phyloP scores from a whole-genome alignment of 2,888 invertebrate genomes.

The Leucoptera coffeella region DNA sequence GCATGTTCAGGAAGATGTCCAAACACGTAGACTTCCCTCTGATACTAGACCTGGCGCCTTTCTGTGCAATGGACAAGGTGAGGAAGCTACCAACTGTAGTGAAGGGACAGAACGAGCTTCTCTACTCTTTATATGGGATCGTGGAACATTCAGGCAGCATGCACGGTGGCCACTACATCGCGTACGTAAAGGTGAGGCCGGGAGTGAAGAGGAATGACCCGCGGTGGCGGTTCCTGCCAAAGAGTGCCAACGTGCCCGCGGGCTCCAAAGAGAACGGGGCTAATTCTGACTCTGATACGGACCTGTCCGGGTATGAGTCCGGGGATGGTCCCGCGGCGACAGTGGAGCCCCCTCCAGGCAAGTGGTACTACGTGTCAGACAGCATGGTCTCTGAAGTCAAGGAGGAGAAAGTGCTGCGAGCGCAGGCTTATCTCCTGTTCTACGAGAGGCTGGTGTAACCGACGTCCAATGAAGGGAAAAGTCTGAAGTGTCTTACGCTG shows the following conservation, averaged over 20 bases:
- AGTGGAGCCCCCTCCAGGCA: constrained; percentile 55
- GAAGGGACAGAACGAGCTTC: constrained; percentile 59
- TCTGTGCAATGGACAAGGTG: constrained; percentile 67
- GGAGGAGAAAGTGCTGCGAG: constrained; percentile 72
- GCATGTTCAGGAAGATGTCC: constrained; percentile 75
- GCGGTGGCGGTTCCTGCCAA: constrained; percentile 68
- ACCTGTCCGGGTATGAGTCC: constrained; percentile 49
- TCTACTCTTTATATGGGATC: constrained; percentile 90
- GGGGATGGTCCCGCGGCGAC: constrained; percentile 30
- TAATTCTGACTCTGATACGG: constrained; percentile 48
- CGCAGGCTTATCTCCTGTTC: constrained; percentile 93
- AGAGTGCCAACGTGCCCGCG: constrained; percentile 46
- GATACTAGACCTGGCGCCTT: constrained; percentile 82
- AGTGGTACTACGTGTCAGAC: constrained; percentile 94
- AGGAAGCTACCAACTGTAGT: constrained; percentile 56
- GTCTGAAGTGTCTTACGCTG: not conserved
- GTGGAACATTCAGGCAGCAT: constrained; percentile 92
- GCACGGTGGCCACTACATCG: constrained; percentile 81
- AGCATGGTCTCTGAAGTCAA: constrained; percentile 75
- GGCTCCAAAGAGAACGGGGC: constrained; percentile 33
- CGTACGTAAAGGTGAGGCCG: constrained; percentile 85
- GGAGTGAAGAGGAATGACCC: constrained; percentile 57
- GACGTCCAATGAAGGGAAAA: constrained; percentile 4
- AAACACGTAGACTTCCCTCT: constrained; percentile 84
- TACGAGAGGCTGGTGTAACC: constrained; percentile 89